Evolutionary conservation across 2,797 vertebrate genomes (phyloP).

Genomic region (Tenualosa thibaudeaui): DNA sequence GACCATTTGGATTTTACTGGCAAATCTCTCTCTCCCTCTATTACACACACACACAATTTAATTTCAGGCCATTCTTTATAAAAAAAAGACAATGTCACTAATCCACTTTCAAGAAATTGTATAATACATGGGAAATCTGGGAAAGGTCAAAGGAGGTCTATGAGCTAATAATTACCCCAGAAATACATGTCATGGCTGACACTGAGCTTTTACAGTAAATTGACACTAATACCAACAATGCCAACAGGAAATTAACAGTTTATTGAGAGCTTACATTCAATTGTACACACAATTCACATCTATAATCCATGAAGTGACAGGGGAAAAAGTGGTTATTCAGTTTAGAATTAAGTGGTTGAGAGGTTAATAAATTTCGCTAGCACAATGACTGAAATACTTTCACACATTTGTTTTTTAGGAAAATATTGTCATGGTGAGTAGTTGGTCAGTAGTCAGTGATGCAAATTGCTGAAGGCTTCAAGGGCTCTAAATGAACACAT

Average conservation of each 20-base stretch:
- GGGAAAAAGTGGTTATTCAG: not conserved
- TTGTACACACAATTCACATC: not conserved
- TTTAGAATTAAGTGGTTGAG: too few relatives aligned
- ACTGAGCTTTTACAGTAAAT: not conserved
- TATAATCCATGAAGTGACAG: not conserved
- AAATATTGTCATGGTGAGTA: too few relatives aligned
- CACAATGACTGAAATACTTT: too few relatives aligned
- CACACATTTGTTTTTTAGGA: too few relatives aligned
- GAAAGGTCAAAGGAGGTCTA: not conserved
- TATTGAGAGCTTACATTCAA: not conserved
- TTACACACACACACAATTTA: not conserved
- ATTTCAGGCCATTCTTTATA: not conserved
- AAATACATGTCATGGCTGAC: not conserved
- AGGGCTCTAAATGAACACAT: not conserved
- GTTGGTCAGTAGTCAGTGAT: not conserved
- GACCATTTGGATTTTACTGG: too few relatives aligned
- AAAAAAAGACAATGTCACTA: not conserved
- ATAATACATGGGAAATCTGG: not conserved
- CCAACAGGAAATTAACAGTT: not conserved
- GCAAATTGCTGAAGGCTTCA: not conserved
- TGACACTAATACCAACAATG: not conserved
- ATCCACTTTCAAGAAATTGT: not conserved
- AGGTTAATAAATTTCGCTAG: too few relatives aligned
- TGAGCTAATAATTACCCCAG: not conserved
- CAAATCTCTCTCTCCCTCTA: not conserved